Conservation (phyloP, 1,140 invertebrate species). For the Papilio dardanus region DNA sequence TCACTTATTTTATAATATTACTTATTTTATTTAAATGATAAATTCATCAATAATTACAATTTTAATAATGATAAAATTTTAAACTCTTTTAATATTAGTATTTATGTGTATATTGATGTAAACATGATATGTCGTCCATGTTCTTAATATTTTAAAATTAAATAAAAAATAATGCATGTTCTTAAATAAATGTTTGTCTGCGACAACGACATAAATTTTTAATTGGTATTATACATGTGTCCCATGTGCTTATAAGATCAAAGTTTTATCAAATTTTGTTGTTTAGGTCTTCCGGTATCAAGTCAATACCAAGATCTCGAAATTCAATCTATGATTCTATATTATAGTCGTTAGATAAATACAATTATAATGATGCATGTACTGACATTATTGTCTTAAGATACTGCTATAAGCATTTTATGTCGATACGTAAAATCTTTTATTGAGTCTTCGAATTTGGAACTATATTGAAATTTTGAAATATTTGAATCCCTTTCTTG, state of each 20-base stretch:
- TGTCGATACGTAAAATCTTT: conserved; percentile 18
- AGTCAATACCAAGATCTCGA: neutral
- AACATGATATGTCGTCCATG: neutral
- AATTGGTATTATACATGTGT: neutral
- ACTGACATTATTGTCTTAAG: conserved; percentile 13
- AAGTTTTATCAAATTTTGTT: neutral
- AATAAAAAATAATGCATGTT: neutral
- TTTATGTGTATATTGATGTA: neutral
- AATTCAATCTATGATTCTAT: neutral
- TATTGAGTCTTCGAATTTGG: neutral
- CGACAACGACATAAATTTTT: neutral
- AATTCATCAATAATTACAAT: neutral
- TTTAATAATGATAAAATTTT: neutral
- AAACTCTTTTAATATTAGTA: neutral
- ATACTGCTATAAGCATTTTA: conserved; percentile 13
- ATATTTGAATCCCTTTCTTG: neutral
- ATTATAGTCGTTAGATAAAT: neutral
- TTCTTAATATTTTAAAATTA: neutral
- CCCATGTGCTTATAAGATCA: neutral
- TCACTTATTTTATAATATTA: too few species aligned
- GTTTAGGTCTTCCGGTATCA: neutral
- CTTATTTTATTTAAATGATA: neutral
- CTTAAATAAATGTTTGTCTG: neutral
- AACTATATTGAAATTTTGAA: neutral
- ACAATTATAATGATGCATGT: neutral